A percentile compares a stretch with the other conserved stretches of the same genome.
phyloP scores from a whole-genome alignment of 2,888 invertebrate species.

The Rambutsinella grinnellia region DNA sequence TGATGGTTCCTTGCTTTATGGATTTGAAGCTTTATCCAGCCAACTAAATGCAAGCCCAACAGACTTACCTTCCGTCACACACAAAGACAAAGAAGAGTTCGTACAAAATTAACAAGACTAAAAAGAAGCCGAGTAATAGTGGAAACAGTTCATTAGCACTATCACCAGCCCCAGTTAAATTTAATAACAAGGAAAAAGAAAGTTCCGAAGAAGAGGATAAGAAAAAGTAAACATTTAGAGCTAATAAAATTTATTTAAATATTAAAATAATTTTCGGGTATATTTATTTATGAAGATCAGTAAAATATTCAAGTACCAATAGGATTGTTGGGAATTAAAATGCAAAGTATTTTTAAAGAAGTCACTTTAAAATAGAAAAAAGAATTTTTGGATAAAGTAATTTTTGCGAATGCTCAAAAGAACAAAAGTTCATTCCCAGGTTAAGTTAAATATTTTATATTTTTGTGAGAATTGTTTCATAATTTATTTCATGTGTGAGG shows the following conservation, averaged over 20 bases:
- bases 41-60: constrained; percentile 22
- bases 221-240: constrained; percentile 32
- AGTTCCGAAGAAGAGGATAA: constrained; percentile 53
- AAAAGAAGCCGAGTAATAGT: constrained; percentile 15
- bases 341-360: constrained; percentile 39
- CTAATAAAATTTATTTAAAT: not conserved
- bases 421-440: too few species aligned
- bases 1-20: constrained; percentile 29
- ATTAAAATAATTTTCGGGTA: not conserved
- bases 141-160: too few species aligned
- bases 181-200: constrained; percentile 30
- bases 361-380: constrained; percentile 26
- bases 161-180: constrained; percentile 11
- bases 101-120: constrained; percentile 49
- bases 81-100: constrained; percentile 16
- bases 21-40: constrained; percentile 24
- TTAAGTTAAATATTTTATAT: too few species aligned
- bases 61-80: not conserved
- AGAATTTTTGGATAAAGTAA: too few species aligned
- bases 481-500: too few species aligned
- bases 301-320: not conserved
- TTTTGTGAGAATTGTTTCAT: too few species aligned
- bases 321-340: not conserved
- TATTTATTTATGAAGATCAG: not conserved
- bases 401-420: too few species aligned